These are phyloP conservation scores for Pandemis cinnamomeana DNA, from an alignment of 2,888 invertebrate genomes.

Conservation along the genomic window DNA sequence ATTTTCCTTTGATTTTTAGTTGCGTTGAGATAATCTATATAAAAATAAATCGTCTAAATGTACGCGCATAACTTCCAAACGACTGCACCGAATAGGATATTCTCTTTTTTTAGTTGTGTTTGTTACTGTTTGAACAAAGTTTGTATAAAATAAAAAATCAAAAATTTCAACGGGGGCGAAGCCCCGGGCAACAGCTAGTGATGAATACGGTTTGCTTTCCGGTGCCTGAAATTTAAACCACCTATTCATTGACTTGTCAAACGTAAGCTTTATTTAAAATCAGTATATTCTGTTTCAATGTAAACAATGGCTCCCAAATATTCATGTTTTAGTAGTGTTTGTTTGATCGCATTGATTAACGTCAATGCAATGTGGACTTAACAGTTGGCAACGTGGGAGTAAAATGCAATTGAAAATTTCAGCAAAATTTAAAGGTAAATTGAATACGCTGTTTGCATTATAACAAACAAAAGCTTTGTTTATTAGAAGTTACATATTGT, in stretches of 20 bases:
- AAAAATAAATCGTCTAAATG: too few species aligned
- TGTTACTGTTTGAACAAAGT: too few species aligned
- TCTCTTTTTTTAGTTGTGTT: too few species aligned
- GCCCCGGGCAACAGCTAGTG: too few species aligned
- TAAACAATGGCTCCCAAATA: conserved; percentile 17
- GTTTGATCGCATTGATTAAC: conserved; percentile 21
- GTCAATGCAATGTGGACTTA: conserved; percentile 2
- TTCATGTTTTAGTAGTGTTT: conserved; percentile 21
- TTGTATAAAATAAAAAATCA: too few species aligned
- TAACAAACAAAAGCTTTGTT: neutral
- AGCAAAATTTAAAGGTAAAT: neutral
- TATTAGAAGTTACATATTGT: neutral
- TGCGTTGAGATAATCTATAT: too few species aligned
- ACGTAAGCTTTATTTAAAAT: conserved; percentile 13
- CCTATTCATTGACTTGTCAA: conserved; percentile 22
- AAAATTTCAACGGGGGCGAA: too few species aligned
- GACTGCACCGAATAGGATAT: too few species aligned
- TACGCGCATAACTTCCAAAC: too few species aligned
- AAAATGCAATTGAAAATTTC: neutral
- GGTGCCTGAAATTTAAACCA: neutral
- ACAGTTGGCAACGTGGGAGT: neutral
- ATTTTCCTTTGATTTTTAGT: neutral
- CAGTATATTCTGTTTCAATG: conserved; percentile 2
- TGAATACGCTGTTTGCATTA: neutral
- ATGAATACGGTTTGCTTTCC: too few species aligned